These are phyloP conservation scores for Esox niger DNA, from an alignment of 2,113 vertebrate species.

Conservation along the genomic window DNA sequence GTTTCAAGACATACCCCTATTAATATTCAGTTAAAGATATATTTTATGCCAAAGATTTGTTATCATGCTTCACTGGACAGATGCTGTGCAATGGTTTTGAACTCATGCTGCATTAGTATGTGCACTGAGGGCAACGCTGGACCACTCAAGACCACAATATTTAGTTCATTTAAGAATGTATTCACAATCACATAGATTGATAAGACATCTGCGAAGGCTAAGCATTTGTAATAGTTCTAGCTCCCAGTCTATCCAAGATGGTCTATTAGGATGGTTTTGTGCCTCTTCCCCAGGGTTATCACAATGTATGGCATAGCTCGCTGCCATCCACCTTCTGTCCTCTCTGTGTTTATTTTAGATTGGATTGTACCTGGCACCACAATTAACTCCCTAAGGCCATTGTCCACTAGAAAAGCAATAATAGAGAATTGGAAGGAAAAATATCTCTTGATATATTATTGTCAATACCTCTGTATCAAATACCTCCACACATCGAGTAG, in stretches of 20 bases:
- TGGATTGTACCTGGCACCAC: constrained; percentile 2
- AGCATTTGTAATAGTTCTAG: constrained; percentile 6
- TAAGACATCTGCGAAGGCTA: too few species aligned
- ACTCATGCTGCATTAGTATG: too few species aligned
- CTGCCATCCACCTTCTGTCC: neutral
- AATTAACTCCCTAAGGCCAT: neutral
- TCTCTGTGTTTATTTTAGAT: neutral
- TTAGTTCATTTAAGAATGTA: too few species aligned
- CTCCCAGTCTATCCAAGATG: neutral
- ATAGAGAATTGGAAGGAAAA: neutral
- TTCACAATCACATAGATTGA: too few species aligned
- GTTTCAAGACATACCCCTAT: too few species aligned
- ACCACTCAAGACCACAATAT: too few species aligned
- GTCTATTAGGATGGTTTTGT: neutral
- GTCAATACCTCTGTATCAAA: neutral
- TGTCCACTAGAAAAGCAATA: neutral
- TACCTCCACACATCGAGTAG: too few species aligned
- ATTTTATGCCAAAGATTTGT: too few species aligned
- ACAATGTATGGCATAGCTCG: constrained; percentile 10
- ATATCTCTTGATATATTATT: neutral
- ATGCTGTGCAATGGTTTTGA: too few species aligned
- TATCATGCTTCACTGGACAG: too few species aligned
- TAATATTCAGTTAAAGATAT: too few species aligned
- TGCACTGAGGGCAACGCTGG: too few species aligned
- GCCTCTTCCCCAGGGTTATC: neutral